Evolutionary conservation across 1,140 invertebrate genomes (phyloP), one percentile per base, ranked within the genome.

Genomic region (Bombus polaris): DNA sequence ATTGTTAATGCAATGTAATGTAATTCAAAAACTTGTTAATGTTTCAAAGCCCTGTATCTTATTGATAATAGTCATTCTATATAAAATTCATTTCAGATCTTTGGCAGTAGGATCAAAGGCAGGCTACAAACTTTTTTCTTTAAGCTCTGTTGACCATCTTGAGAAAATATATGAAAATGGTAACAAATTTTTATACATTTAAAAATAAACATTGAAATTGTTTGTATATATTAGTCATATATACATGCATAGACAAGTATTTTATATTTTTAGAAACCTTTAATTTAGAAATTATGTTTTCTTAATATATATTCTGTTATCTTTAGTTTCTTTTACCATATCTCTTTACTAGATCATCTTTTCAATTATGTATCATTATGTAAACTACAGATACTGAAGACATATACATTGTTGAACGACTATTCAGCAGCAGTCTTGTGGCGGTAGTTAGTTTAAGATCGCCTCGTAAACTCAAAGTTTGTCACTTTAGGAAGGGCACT

Each of bases 401-500:
- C 94, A 97, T 98, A 44, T 98, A 97, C 92, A 97, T 99, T 81
- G 98, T 99, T 79, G 99, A 99, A 95, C 96, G 99, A 74, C 96
- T 99, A 66, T 99, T 99, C 95, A 99, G 98, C 94, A 99, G 98
- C 94, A 99, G 98, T 91, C 96, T 99, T 89, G 98, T 99, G 91
- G 99, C 99, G 39, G 97, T 99, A 91, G 99, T 99, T 78, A 98
- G 98, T 90, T 96, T 98, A 86, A 97, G 97, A 88, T 98, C 98
- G 68, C 99, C 99, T 72, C 96, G 99, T 90, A 99, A 98, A 95
- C 96, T 99, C 35, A 98, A 98, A 96, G 98, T 99, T 47, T 99
- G 98, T 94, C 99, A 99, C 95, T 99, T 99, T 95, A 99, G 99
- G 93, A 99, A 99, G 95, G 98, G 98, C 85, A 99, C 98, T 78